Evolutionary conservation across 2,113 vertebrate species (phyloP).

Genomic region (Protobothrops flavoviridis): DNA sequence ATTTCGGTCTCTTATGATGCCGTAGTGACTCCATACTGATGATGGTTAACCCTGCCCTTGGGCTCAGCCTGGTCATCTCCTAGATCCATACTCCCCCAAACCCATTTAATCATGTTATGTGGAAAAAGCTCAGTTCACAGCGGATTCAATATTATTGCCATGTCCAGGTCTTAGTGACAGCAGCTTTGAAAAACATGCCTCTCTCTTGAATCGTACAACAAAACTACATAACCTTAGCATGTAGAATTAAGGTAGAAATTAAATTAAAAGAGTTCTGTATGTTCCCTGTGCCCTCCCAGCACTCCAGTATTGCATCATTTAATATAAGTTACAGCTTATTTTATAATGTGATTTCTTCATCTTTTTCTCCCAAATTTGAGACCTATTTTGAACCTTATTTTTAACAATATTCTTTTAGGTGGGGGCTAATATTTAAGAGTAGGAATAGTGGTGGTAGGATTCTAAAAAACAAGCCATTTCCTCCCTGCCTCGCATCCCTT

Average conservation of each 20-base stretch:
- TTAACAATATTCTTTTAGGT: background rate
- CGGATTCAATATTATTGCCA: background rate
- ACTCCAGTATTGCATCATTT: background rate
- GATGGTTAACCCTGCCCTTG: background rate
- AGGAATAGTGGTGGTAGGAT: background rate
- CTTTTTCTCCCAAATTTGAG: background rate
- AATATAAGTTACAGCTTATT: background rate
- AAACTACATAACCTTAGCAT: background rate
- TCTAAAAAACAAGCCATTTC: background rate
- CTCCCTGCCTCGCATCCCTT: background rate
- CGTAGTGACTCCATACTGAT: background rate
- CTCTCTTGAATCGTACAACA: background rate
- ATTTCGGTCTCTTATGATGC: background rate
- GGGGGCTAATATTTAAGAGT: background rate
- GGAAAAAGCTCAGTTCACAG: background rate
- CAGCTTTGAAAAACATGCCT: background rate
- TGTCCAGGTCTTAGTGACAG: background rate
- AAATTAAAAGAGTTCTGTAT: background rate
- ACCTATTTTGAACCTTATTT: background rate
- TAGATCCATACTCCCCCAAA: background rate
- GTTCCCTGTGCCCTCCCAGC: background rate
- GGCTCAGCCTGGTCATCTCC: background rate
- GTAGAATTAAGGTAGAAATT: background rate
- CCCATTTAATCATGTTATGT: background rate
- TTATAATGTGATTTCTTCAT: background rate